Percentiles rank a stretch among this genome's conserved stretches.
phyloP scores from a whole-genome alignment of 2,888 invertebrate species.

The Anaspis maculata region DNA sequence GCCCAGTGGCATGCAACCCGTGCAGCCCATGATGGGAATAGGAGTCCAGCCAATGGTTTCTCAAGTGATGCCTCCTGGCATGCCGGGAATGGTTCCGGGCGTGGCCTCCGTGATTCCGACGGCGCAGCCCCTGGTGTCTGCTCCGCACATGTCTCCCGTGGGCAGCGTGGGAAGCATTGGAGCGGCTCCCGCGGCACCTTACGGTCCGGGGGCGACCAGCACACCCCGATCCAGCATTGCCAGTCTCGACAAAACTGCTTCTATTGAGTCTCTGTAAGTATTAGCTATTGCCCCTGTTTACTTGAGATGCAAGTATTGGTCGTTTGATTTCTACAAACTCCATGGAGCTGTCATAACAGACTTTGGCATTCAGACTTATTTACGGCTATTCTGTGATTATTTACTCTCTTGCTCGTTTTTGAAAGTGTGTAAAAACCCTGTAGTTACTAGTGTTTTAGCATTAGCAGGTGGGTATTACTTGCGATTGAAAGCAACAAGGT shows the following conservation, averaged over 20 bases:
- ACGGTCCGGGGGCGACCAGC: constrained; percentile 34
- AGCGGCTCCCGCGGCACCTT: constrained; percentile 9
- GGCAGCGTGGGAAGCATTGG: constrained; percentile 6
- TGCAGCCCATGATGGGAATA: constrained; percentile 21
- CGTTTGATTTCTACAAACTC: too few relatives aligned
- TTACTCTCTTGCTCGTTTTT: too few relatives aligned
- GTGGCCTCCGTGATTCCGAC: background rate
- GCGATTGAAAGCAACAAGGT: too few relatives aligned
- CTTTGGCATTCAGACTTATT: too few relatives aligned
- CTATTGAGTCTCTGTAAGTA: constrained; percentile 42
- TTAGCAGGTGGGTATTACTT: too few relatives aligned
- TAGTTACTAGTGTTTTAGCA: too few relatives aligned
- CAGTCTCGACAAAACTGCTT: constrained; percentile 40
- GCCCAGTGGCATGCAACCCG: constrained; percentile 18
- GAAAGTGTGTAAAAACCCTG: too few relatives aligned
- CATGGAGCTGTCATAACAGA: too few relatives aligned
- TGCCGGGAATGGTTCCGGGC: background rate
- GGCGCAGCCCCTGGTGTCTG: constrained; percentile 6
- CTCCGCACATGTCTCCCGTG: constrained; percentile 1
- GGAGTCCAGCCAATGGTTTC: too few relatives aligned
- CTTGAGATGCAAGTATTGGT: too few relatives aligned
- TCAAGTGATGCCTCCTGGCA: background rate
- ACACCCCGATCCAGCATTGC: constrained; percentile 39
- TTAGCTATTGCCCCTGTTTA: too few relatives aligned
- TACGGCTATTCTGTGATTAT: too few relatives aligned